Conservation (phyloP, 2,797 vertebrate species). For the Tenualosa thibaudeaui region DNA sequence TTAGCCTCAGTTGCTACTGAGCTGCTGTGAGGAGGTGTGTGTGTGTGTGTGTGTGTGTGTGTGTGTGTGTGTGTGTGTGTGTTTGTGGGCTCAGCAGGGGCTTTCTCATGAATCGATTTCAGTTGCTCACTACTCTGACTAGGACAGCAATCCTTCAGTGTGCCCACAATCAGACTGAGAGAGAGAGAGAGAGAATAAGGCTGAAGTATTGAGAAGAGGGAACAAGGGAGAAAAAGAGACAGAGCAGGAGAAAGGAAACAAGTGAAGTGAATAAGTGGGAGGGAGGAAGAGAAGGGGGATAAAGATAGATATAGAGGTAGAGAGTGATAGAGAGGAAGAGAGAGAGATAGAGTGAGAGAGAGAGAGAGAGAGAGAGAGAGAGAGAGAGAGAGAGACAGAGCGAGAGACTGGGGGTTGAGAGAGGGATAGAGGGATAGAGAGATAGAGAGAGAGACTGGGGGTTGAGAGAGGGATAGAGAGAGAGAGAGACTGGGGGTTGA, state of each 20-base stretch:
- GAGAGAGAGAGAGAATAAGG: not conserved
- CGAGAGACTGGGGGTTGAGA: too few species aligned
- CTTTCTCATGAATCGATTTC: not conserved
- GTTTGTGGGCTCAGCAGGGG: not conserved
- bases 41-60: not conserved
- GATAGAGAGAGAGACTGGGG: not conserved
- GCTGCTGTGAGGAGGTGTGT: slow-evolving; percentile 28
- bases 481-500: not conserved
- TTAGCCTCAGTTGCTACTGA: not conserved
- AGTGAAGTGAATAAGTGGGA: too few species aligned
- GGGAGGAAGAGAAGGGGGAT: too few species aligned
- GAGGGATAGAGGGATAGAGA: too few species aligned
- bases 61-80: not conserved
- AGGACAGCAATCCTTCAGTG: slow-evolving; percentile 14
- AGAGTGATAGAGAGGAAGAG: too few species aligned
- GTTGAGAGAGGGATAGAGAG: not conserved
- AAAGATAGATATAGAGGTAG: too few species aligned
- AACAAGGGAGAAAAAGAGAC: not conserved
- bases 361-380: too few species aligned
- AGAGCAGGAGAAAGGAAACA: too few species aligned
- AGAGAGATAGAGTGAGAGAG: too few species aligned
- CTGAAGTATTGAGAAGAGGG: not conserved
- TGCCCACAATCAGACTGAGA: not conserved
- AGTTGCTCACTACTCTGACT: not conserved
- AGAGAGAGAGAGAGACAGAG: too few species aligned